Conservation (phyloP, 2,888 invertebrate genomes). For the Hirtodrosophila trivittata region DNA sequence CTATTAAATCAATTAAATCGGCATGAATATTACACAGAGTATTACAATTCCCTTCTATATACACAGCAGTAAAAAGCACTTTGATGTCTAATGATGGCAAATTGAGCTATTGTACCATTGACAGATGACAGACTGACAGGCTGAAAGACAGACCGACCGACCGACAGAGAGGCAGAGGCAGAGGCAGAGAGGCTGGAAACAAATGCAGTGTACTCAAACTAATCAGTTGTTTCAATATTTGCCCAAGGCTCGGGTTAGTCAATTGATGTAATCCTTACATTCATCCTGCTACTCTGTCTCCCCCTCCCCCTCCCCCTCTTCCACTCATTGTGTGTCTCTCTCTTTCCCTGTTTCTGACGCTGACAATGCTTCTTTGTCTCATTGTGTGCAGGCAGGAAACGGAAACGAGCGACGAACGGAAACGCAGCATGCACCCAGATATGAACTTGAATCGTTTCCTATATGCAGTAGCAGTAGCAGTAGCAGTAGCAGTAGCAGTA, state of each 20-base stretch:
- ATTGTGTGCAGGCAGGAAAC: conserved; percentile 36
- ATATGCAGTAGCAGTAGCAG: background rate
- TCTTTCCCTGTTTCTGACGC: background rate
- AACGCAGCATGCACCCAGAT: conserved; percentile 54
- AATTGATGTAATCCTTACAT: conserved; percentile 10
- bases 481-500: too few species aligned
- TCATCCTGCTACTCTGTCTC: too few species aligned
- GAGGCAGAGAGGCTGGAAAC: too few species aligned
- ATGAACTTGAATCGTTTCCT: conserved; percentile 35
- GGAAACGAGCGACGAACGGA: conserved; percentile 60
- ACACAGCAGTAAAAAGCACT: conserved; percentile 11
- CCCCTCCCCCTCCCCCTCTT: too few species aligned
- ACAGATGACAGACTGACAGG: background rate
- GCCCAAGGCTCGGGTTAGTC: conserved; percentile 24
- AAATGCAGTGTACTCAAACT: conserved; percentile 62
- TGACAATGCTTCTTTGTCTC: conserved; percentile 5
- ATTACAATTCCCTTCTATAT: conserved; percentile 28
- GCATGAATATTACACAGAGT: conserved; percentile 60
- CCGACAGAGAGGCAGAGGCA: too few species aligned
- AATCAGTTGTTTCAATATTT: conserved; percentile 77
- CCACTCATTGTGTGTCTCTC: too few species aligned
- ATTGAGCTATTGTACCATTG: conserved; percentile 43
- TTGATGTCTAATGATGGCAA: conserved; percentile 46
- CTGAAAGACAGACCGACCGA: too few species aligned
- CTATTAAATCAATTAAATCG: conserved; percentile 65